Conservation (phyloP, 2,113 vertebrate species). For the Neomonachus schauinslandi region DNA sequence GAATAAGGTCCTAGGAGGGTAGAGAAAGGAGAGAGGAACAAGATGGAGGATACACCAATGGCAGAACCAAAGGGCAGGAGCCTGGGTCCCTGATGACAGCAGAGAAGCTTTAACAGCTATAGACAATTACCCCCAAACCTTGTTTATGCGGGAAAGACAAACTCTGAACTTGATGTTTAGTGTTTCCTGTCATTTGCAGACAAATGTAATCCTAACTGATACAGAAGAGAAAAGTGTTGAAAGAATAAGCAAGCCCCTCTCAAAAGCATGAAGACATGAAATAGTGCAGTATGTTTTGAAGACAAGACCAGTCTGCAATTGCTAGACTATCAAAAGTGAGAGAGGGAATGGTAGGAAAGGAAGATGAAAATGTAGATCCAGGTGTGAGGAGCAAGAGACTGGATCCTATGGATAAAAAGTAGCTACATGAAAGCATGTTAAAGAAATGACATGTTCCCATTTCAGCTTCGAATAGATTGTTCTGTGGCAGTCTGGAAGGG, state of each 20-base stretch:
- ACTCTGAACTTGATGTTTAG: not conserved
- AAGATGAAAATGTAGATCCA: not conserved
- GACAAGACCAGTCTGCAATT: not conserved
- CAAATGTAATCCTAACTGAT: conserved; percentile 26
- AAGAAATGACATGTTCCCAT: not conserved
- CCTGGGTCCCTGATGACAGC: not conserved
- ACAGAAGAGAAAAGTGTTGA: not conserved
- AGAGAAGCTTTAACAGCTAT: not conserved
- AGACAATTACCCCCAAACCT: not conserved
- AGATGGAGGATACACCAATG: not conserved
- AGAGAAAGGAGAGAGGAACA: not conserved
- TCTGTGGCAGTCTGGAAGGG: not conserved
- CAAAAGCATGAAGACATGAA: conserved; percentile 16
- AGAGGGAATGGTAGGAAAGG: not conserved
- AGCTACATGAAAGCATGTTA: not conserved
- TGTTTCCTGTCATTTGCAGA: conserved; percentile 11
- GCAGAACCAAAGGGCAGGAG: not conserved
- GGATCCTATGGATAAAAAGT: not conserved
- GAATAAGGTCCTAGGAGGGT: not conserved
- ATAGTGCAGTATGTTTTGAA: not conserved
- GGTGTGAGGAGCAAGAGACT: not conserved
- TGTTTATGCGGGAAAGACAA: not conserved
- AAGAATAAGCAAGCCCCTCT: conserved; percentile 32
- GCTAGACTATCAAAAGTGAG: not conserved
- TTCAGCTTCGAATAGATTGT: not conserved